Conservation (phyloP, 2,888 invertebrate species). For the Caenorhabditis drosophilae region DNA sequence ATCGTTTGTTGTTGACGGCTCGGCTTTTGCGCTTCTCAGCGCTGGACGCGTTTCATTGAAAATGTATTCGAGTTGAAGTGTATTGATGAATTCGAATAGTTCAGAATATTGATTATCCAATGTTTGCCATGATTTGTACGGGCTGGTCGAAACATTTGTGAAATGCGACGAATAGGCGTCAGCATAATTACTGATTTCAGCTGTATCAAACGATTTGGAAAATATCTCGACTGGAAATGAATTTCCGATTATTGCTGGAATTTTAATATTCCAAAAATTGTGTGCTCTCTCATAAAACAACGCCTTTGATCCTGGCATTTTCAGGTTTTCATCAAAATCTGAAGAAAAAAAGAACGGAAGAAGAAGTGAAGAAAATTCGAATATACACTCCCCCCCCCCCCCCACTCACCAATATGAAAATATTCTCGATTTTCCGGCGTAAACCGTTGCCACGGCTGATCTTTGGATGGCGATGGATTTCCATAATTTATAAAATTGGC, state of each 20-base stretch:
- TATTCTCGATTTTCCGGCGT: constrained; percentile 16
- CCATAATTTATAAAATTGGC: constrained; percentile 36
- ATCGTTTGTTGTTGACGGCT: too few relatives aligned
- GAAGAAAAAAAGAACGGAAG: not conserved
- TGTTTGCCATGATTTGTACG: too few relatives aligned
- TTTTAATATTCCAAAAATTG: constrained; percentile 21
- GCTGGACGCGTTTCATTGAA: too few relatives aligned
- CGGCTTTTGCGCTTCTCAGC: too few relatives aligned
- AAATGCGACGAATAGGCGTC: too few relatives aligned
- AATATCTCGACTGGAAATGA: constrained; percentile 6
- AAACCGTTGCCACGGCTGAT: constrained; percentile 29
- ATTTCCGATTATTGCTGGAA: constrained; percentile 4
- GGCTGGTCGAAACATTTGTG: too few relatives aligned
- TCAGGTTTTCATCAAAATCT: constrained; percentile 37
- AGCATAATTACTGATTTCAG: too few relatives aligned
- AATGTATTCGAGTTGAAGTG: too few relatives aligned
- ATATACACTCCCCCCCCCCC: too few relatives aligned
- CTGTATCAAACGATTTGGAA: constrained; percentile 16
- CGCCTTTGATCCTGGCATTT: constrained; percentile 29
- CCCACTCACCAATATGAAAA: constrained; percentile 32
- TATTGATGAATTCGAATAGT: too few relatives aligned
- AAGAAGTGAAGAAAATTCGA: not conserved
- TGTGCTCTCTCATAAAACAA: constrained; percentile 21
- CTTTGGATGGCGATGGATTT: constrained; percentile 22
- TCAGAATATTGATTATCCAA: too few relatives aligned